Base-by-base conservation (phyloP, 2,113 vertebrate genomes). In the Albula glossodonta region DNA sequence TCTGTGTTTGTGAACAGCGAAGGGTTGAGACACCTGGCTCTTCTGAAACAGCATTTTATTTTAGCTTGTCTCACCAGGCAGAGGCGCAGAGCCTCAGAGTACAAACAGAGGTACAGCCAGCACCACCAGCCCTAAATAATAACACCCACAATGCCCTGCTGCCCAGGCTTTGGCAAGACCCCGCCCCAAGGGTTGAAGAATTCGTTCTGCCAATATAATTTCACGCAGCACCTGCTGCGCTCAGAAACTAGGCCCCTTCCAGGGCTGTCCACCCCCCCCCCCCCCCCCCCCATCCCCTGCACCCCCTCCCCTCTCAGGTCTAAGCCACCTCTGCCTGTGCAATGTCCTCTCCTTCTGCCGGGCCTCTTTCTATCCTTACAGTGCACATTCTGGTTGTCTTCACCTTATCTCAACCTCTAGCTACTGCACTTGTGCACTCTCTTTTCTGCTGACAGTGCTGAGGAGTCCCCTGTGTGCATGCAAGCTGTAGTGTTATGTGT, bases 181-280 rank as follows among this genome's bases (percentile, higher is more conserved):
- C n/a, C 13, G 11, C 50, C 80, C 85, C 63, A 53, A 51, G 50
- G 66, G 25, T 25, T 41, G 25, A 13, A 9, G 13, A 31, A n/a
- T 86, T 56, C 57, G 60, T 77, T 66, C 63, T 53, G 51, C 85
- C 80, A 82, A 41, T 81, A 86, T 82, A 31, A 82, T 86, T 86
- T 83, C 66, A 86, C 19, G n/a, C 31, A 78, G 31, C 80, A 77
- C 31, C 63, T 83, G 85, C 79, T 52, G 79, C 50, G 85, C 49
- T 31, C 13, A 15, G 53, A 25, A 60, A 3, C 53, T 17, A 25
- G 4, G 25, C 60, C 31, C 51, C 17, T 81, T 79, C 79, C 17
- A 51, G 50, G 6, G 10, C 50, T 81, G 79, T 81, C 19, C 49
- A 41, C 31, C 31, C 31, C 31, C 31, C 31, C 31, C 1, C 1